Evolutionary conservation across 2,797 vertebrate species (phyloP).

Genomic region (Meriones psammophilus): DNA sequence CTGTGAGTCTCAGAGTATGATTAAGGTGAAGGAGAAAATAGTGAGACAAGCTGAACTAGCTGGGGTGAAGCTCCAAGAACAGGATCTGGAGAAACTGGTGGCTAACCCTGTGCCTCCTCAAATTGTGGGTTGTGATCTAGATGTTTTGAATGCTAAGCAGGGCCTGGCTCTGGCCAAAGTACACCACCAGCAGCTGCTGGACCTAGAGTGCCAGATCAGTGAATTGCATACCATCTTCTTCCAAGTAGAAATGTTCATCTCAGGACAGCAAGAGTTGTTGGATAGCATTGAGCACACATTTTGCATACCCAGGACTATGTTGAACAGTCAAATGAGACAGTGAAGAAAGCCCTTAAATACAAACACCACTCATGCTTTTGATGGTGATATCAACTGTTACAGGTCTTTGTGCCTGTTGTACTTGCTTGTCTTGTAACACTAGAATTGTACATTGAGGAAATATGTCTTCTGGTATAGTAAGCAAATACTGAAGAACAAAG

Average conservation of each 20-base stretch:
- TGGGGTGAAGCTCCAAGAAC: constrained; percentile 79
- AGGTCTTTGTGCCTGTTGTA: constrained; percentile 85
- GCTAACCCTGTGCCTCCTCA: constrained; percentile 71
- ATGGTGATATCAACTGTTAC: constrained; percentile 48
- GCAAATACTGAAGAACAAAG: neutral
- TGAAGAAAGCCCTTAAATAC: constrained; percentile 86
- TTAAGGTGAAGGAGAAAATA: constrained; percentile 85
- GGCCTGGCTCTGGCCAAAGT: constrained; percentile 82
- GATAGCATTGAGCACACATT: constrained; percentile 86
- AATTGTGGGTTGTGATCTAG: constrained; percentile 86
- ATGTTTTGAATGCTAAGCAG: constrained; percentile 79
- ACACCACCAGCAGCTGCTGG: constrained; percentile 84
- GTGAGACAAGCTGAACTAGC: constrained; percentile 84
- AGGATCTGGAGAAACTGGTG: constrained; percentile 82
- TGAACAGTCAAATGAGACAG: constrained; percentile 73
- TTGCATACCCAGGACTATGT: constrained; percentile 82
- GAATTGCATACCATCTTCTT: constrained; percentile 86
- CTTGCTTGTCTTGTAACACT: constrained; percentile 79
- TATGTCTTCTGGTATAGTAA: neutral
- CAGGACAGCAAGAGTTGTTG: constrained; percentile 81
- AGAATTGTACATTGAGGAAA: constrained; percentile 57
- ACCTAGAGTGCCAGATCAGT: constrained; percentile 84
- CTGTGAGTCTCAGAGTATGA: constrained; percentile 84
- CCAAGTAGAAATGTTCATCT: constrained; percentile 83
- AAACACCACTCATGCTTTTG: constrained; percentile 81